A percentile compares a stretch with the other conserved stretches of the same genome.
These are phyloP conservation scores for Pseudochirops corinnae DNA, from an alignment of 2,797 vertebrate species.

Conservation along the genomic window DNA sequence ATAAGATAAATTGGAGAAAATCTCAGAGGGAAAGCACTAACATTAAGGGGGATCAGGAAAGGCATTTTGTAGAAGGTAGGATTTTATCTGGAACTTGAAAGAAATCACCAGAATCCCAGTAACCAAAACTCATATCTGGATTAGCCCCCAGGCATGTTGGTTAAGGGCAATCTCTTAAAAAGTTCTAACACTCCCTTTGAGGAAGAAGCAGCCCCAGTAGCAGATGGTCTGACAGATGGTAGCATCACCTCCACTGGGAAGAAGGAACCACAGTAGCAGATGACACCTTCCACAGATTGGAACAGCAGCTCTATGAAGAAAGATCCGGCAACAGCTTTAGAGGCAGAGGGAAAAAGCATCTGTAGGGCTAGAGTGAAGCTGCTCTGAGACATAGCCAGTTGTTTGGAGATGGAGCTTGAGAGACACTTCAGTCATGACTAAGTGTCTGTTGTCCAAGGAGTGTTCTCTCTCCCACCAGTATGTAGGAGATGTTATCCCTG, in stretches of 20 bases:
- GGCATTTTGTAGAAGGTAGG: neutral
- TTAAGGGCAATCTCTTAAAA: neutral
- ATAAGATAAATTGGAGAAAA: neutral
- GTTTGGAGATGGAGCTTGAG: neutral
- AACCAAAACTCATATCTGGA: neutral
- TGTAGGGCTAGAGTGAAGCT: neutral
- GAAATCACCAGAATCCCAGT: neutral
- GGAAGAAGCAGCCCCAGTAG: neutral
- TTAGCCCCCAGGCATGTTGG: neutral
- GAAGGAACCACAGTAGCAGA: neutral
- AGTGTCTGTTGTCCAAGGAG: neutral
- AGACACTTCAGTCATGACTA: neutral
- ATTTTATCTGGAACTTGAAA: neutral
- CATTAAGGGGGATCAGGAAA: neutral
- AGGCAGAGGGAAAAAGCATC: neutral
- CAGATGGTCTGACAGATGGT: neutral
- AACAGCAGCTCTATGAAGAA: neutral
- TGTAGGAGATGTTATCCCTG: neutral
- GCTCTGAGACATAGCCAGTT: neutral
- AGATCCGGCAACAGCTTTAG: neutral
- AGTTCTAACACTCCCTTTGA: neutral
- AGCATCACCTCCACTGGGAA: neutral
- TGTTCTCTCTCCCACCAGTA: neutral
- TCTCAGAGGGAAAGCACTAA: neutral
- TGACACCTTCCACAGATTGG: neutral